A percentile compares a stretch with the other conserved stretches of the same genome.
These are phyloP conservation scores for Listronotus oregonensis DNA, from an alignment of 1,140 invertebrate species.

Conservation along the genomic window DNA sequence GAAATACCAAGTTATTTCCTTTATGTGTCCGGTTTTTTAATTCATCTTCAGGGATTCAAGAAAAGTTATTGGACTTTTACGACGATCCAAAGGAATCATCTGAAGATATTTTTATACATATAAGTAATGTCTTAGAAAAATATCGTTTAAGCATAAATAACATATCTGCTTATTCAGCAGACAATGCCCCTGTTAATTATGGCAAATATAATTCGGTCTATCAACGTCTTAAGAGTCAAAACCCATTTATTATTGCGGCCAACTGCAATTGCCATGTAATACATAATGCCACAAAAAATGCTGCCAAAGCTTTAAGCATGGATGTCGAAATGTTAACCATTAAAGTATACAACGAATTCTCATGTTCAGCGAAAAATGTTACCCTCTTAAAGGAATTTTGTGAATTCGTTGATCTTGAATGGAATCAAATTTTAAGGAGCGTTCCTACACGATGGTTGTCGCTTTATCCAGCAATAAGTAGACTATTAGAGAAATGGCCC, in stretches of 20 bases:
- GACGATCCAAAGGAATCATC: conserved; percentile 5
- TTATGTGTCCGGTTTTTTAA: conserved; percentile 5
- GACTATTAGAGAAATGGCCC: background rate
- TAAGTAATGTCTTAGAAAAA: background rate
- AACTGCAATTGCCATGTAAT: conserved; percentile 6
- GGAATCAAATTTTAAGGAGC: background rate
- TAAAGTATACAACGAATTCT: conserved; percentile 1
- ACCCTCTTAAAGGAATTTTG: background rate
- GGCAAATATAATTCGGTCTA: background rate
- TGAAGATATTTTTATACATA: background rate
- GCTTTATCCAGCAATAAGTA: background rate
- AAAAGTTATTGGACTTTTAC: conserved; percentile 10
- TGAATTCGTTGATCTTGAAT: conserved; percentile 1
- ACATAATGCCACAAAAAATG: background rate
- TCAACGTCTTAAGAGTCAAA: background rate
- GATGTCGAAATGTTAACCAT: conserved; percentile 2
- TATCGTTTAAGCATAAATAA: background rate
- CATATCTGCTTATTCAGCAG: background rate
- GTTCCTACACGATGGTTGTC: conserved; percentile 7
- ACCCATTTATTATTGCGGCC: background rate
- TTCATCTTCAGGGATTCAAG: background rate
- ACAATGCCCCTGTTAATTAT: conserved; percentile 14
- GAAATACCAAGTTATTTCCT: conserved; percentile 10
- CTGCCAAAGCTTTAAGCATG: background rate
- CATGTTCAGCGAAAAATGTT: background rate